Conservation (phyloP, 64 coral and sea anemone genomes). For the Anthopleura sola region DNA sequence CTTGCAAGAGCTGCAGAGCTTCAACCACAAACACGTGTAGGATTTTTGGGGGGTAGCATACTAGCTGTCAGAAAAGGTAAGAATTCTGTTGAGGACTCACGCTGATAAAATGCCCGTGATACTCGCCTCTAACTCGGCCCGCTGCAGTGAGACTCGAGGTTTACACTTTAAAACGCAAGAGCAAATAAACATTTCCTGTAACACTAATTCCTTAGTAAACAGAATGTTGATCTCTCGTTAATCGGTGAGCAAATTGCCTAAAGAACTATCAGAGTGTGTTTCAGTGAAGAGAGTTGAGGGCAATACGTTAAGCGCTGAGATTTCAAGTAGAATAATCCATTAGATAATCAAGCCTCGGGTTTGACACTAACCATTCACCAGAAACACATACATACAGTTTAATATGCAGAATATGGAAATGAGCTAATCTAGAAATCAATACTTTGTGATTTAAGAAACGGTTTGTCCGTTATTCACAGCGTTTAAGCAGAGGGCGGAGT, state of each 20-base stretch:
- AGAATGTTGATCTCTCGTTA: conserved; percentile 22
- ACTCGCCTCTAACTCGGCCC: not conserved
- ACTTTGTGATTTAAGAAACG: not conserved
- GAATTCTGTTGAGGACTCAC: conserved; percentile 1
- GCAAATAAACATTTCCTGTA: conserved; percentile 25
- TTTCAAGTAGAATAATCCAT: conserved; percentile 5
- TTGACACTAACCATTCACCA: conserved; percentile 20
- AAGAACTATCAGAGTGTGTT: not conserved
- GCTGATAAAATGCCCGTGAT: conserved; percentile 1
- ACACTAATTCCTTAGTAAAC: not conserved
- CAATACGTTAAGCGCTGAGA: conserved; percentile 20
- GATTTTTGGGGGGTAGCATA: not conserved
- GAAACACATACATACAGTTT: not conserved
- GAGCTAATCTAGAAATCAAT: conserved; percentile 18
- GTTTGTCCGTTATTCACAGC: not conserved
- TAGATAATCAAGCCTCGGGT: conserved; percentile 6
- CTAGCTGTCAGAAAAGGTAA: not conserved
- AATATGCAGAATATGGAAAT: not conserved
- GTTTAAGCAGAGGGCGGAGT: conserved; percentile 1
- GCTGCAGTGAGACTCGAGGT: not conserved
- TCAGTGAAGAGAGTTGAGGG: conserved; percentile 2
- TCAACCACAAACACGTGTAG: conserved; percentile 7
- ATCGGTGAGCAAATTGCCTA: not conserved
- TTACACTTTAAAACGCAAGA: not conserved
- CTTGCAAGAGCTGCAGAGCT: not conserved